phyloP scores from a whole-genome alignment of 2,113 vertebrate genomes.

The Dicrurus megarhynchus region DNA sequence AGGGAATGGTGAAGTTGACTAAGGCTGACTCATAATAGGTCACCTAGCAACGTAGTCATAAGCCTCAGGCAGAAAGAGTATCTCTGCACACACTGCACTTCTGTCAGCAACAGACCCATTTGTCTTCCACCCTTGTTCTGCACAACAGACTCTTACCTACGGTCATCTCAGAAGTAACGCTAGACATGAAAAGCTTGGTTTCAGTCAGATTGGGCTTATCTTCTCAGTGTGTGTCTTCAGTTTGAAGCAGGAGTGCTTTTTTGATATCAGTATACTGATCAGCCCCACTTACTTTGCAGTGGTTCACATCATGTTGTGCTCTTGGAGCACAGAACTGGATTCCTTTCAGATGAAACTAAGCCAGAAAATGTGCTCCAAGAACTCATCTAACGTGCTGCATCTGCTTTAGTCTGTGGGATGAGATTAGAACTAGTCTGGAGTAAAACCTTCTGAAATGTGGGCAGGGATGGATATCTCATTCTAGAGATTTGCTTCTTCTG shows the following conservation, averaged over 20 bases:
- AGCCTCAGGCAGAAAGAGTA: not conserved
- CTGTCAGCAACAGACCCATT: not conserved
- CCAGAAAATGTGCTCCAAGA: constrained; percentile 45
- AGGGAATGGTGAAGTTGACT: constrained; percentile 3
- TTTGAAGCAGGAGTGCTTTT: not conserved
- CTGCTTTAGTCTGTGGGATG: not conserved
- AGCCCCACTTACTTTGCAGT: not conserved
- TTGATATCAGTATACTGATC: not conserved
- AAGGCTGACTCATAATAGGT: constrained; percentile 19
- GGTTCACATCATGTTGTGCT: not conserved
- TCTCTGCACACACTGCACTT: not conserved
- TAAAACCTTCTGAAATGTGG: not conserved
- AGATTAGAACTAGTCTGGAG: not conserved
- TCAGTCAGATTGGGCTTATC: not conserved
- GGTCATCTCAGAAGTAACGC: not conserved
- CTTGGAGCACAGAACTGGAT: constrained; percentile 23
- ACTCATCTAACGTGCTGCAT: constrained; percentile 33
- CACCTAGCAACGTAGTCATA: not conserved
- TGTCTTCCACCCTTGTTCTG: not conserved
- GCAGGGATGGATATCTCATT: not conserved
- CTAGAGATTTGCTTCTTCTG: not conserved
- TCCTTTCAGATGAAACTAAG: constrained; percentile 29
- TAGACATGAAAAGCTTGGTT: not conserved
- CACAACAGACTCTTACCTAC: not conserved
- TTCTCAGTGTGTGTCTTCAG: not conserved